Percentiles rank a stretch among this genome's conserved stretches.
Conservation (phyloP, 2,797 vertebrate species). For the Rhynchotus rufescens region DNA sequence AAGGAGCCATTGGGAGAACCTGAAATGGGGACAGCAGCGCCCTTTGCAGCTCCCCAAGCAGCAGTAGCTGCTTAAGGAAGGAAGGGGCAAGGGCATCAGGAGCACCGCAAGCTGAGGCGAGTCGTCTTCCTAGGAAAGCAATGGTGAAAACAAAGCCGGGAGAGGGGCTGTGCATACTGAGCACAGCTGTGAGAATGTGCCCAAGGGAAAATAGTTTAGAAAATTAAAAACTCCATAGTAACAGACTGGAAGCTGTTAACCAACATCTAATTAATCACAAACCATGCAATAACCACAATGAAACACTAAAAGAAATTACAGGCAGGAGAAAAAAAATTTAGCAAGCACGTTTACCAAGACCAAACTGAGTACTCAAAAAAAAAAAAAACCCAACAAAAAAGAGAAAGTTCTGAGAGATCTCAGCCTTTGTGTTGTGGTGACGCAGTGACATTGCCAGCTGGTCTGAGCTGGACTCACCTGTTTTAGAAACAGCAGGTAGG, state of each 20-base stretch:
- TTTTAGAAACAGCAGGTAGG: background rate
- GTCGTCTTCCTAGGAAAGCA: background rate
- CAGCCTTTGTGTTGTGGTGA: background rate
- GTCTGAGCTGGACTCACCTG: background rate
- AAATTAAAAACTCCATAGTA: conserved; percentile 27
- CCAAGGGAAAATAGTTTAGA: background rate
- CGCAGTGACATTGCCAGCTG: rapidly evolving
- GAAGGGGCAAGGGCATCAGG: background rate
- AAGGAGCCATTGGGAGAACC: rapidly evolving
- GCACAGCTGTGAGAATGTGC: background rate
- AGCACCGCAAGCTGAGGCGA: background rate
- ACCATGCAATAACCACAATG: background rate
- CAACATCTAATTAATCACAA: conserved; percentile 1
- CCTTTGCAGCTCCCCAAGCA: background rate
- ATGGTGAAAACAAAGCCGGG: background rate
- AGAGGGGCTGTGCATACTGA: background rate
- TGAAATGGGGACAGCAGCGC: background rate
- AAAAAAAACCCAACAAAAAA: background rate
- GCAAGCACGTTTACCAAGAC: background rate
- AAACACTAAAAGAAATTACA: background rate
- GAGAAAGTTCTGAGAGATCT: background rate
- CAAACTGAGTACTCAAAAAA: background rate
- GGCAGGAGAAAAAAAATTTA: background rate
- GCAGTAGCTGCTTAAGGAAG: rapidly evolving
- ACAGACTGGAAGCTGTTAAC: background rate